Percentiles rank a stretch among this genome's conserved stretches.
Evolutionary conservation across 2,113 vertebrate species (phyloP).

Genomic region (Plectropomus leopardus): DNA sequence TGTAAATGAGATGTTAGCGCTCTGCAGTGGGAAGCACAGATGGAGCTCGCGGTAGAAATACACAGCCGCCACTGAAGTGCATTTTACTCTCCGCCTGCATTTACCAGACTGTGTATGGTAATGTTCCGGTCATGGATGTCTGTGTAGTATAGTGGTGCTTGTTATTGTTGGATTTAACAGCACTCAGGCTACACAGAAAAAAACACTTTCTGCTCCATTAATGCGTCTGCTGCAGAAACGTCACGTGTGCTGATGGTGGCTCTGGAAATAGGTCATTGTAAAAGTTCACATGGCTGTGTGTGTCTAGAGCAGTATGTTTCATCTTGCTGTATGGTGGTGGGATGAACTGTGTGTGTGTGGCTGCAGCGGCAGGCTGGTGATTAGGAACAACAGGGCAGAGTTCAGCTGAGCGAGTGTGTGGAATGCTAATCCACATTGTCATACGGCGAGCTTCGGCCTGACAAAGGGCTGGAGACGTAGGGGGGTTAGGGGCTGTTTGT

Average conservation of each 20-base stretch:
- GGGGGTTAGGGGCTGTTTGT: constrained; percentile 46
- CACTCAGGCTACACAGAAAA: constrained; percentile 45
- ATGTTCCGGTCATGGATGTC: constrained; percentile 41
- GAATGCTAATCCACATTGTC: constrained; percentile 83
- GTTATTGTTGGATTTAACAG: constrained; percentile 60
- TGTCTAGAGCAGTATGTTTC: constrained; percentile 50
- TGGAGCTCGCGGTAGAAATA: constrained; percentile 18
- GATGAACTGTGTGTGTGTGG: constrained; percentile 4
- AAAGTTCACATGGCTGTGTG: constrained; percentile 65
- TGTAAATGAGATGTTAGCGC: constrained; percentile 25
- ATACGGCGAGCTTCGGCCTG: constrained; percentile 64
- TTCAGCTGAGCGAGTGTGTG: constrained; percentile 75
- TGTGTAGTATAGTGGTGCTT: constrained; percentile 35
- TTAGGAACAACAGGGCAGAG: constrained; percentile 79
- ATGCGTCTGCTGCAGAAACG: constrained; percentile 58
- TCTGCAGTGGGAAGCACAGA: constrained; percentile 33
- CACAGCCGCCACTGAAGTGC: constrained; percentile 30
- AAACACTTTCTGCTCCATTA: constrained; percentile 60
- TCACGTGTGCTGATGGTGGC: constrained; percentile 66
- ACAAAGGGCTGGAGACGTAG: constrained; percentile 57
- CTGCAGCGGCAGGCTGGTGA: constrained; percentile 68
- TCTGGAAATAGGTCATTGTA: constrained; percentile 70
- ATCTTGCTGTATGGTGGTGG: constrained; percentile 16
- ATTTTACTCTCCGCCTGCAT: constrained; percentile 26
- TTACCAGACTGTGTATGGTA: constrained; percentile 44